Evolutionary conservation across 1,140 invertebrate genomes (phyloP).

Genomic region (Cotesia chilonis): DNA sequence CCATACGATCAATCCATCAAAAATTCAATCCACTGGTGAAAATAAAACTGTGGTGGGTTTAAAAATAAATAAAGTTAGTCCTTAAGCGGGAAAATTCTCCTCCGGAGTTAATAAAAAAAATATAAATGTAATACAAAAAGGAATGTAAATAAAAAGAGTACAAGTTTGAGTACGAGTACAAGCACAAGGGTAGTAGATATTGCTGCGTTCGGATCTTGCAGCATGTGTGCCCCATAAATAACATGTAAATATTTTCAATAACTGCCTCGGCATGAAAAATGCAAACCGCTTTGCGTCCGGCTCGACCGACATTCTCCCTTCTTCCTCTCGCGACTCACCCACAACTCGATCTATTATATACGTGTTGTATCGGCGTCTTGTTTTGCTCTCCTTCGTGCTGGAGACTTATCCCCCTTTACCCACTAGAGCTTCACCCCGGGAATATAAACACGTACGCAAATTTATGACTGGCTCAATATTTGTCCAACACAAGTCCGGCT

Average conservation of each 20-base stretch:
- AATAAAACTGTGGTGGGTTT: background rate
- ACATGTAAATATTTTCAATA: conserved; percentile 64
- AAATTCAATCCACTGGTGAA: conserved; percentile 49
- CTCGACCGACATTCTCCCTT: conserved; percentile 29
- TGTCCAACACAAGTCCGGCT: conserved; percentile 42
- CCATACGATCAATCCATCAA: conserved; percentile 41
- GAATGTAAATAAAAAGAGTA: conserved; percentile 14
- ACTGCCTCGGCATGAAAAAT: conserved; percentile 60
- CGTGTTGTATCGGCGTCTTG: background rate
- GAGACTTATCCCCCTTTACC: conserved; percentile 48
- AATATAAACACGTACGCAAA: conserved; percentile 33
- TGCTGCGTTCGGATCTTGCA: conserved; percentile 49
- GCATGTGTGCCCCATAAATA: conserved; percentile 61
- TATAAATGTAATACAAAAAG: no score
- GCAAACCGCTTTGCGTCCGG: conserved; percentile 58
- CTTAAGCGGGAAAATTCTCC: no score
- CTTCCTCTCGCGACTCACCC: conserved; percentile 35
- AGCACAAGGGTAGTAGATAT: conserved; percentile 40
- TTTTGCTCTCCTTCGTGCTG: background rate
- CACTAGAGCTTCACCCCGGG: no score
- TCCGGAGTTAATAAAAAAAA: background rate
- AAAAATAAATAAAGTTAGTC: conserved; percentile 8
- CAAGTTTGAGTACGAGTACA: conserved; percentile 20
- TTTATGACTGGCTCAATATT: conserved; percentile 58
- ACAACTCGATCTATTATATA: background rate